Evolutionary conservation across 2,797 vertebrate species (phyloP).

Genomic region (Erpetoichthys calabaricus): DNA sequence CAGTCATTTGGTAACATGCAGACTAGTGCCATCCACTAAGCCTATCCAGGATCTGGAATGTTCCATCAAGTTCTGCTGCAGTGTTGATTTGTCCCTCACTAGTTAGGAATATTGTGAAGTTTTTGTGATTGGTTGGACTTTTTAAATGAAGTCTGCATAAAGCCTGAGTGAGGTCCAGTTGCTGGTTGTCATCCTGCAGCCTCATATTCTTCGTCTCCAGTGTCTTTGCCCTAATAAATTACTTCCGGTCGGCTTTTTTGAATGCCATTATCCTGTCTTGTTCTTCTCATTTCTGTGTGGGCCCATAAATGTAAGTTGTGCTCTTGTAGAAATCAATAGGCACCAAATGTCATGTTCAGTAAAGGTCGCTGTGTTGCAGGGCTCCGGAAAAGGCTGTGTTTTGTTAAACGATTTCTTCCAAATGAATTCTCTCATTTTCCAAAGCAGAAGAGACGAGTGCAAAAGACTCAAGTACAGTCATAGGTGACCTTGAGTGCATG

Average conservation of each 20-base stretch:
- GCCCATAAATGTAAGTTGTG: conserved; percentile 17
- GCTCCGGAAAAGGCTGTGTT: conserved; percentile 35
- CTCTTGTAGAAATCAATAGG: conserved; percentile 16
- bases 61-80: no score
- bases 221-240: not conserved
- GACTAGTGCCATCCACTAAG: no score
- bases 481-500: conserved; percentile 36
- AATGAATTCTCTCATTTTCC: conserved; percentile 34
- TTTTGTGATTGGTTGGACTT: no score
- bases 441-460: conserved; percentile 20
- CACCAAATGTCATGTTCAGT: conserved; percentile 8
- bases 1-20: no score
- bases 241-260: not conserved
- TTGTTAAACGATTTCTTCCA: conserved; percentile 52
- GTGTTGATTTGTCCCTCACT: no score
- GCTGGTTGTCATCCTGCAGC: no score
- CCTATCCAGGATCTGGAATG: no score
- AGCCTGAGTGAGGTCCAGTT: no score
- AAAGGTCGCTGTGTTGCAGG: conserved; percentile 19
- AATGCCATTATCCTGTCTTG: not conserved
- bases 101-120: no score
- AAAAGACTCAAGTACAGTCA: conserved; percentile 21
- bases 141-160: no score
- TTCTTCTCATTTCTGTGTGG: not conserved
- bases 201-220: no score